Evolutionary conservation across 2,797 vertebrate species (phyloP), one percentile per base, ranked within the genome.

Genomic region (Odontamblyopus lacepedii): DNA sequence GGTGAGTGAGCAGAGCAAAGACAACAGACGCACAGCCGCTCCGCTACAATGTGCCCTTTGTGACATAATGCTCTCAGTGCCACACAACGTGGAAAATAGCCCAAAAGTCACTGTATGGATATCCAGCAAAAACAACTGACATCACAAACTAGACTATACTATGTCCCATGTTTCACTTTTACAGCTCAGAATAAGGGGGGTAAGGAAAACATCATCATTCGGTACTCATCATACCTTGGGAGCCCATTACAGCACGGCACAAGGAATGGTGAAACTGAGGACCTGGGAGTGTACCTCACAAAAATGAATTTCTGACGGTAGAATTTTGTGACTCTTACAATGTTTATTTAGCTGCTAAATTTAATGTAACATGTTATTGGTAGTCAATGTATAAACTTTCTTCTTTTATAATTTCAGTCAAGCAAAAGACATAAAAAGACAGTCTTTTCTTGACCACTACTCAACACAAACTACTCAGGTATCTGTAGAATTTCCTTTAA

Each of bases 61-160:
- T 94, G 92, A 94, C 92, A 93, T 94, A 93, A 93, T 92, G 85
- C 89, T 78, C 82, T 85, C 82, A 74, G 79, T 81, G 69, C 82
- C 78, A 91, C 82, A 83, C 85, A 91, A 93, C 90, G 91, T 90
- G 92, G 93, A 94, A 94, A 94, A 92, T 88, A 93, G 92, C 92
- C 86, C 76, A 84, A 81, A 88, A 91, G 91, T 90, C 92, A 94
- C 93, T 89, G 90, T 85, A 87, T 73, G 50, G 82, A 76, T 90
- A 88, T 95, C 94, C 94, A 95, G 90, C 80, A 95, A 94, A 92
- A 95, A 95, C 92, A 95, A 88, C 79, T 94, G 91, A 94, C 93
- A 92, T 95, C 94, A 95, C 88, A 83, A 85, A 71, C 78, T 84
- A 84, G 81, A 85, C 90, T 63, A 38, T 38, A 87, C 85, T 92